Conservation (phyloP, 2,888 invertebrate species). For the Polydesmus complanatus region DNA sequence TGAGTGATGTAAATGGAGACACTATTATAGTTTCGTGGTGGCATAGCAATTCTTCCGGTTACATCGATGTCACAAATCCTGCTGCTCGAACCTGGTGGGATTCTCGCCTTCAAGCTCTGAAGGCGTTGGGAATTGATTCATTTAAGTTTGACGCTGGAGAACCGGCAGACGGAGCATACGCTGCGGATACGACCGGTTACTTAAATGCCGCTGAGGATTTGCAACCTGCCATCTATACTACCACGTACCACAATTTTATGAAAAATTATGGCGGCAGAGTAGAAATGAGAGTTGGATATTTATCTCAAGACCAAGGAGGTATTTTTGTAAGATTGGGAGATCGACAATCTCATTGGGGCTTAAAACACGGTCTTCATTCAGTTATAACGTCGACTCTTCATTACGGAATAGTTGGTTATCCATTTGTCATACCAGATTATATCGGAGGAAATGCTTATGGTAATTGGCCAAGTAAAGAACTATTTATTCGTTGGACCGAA, state of each 20-base stretch:
- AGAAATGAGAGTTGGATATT: constrained; percentile 57
- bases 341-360: constrained; percentile 50
- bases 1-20: constrained; percentile 29
- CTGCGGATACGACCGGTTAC: background rate
- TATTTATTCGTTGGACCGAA: constrained; percentile 65
- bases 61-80: constrained; percentile 59
- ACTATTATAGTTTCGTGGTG: constrained; percentile 35
- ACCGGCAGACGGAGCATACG: constrained; percentile 35
- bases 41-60: constrained; percentile 37
- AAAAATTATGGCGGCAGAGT: constrained; percentile 34
- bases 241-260: constrained; percentile 23
- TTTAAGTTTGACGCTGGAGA: constrained; percentile 76
- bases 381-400: constrained; percentile 56
- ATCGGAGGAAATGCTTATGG: constrained; percentile 41
- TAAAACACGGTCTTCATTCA: constrained; percentile 53
- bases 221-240: constrained; percentile 25
- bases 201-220: constrained; percentile 19
- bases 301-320: constrained; percentile 47
- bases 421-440: constrained; percentile 65
- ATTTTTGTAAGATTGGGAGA: constrained; percentile 64
- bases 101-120: constrained; percentile 33
- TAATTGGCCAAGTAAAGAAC: constrained; percentile 27
- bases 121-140: constrained; percentile 51
- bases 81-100: constrained; percentile 42
- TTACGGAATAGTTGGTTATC: constrained; percentile 46